Base-by-base conservation (phyloP, 2,888 invertebrate genomes). In the Aradus depressus region DNA sequence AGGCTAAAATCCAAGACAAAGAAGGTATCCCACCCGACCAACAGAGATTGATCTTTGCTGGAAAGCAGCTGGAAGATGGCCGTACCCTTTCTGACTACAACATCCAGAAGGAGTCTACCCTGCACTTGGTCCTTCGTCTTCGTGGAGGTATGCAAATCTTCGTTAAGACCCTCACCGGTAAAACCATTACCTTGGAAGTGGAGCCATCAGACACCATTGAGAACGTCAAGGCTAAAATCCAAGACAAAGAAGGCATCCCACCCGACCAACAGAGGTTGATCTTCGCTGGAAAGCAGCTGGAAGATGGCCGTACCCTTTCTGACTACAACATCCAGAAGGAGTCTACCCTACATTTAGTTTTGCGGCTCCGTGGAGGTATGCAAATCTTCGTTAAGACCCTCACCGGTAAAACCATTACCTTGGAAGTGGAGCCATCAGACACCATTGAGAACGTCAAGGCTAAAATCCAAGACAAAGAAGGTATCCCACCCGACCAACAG, bases 91-190 rank as follows among this genome's bases (percentile, higher is more conserved):
- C 70, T 4, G 75, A 76, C 60, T 74, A 73, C 64, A 75, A 74
- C 61, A 73, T 75, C 60, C 74, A 75, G 62, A 73, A 74, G 62
- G 69, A 72, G 57, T 70, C 70, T 1, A 70, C 72, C 6, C 65
- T 72, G 22, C 71, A 72, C 56, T 60, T 72, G 37, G 72, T 72
- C 6, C 63, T 72, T 45, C 67, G 75, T 51, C 67, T 75, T 23
- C 65, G 74, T 56, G 78, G 78, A 64, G 77, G 44, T n/a, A 77
- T 79, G 64, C 76, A 78, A 67, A 77, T 78, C 60, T 75, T 69
- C 60, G 69, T 70, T 14, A 72, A 71, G 59, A 72, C 71, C 5
- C 60, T 71, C 1, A 72, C 70, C 2, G 71, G 71, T n/a, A n/a
- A 25, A 71, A 71, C 72, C 47, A 70, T 70, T 57, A 68, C 69